Percentiles rank a stretch among this genome's conserved stretches.
Evolutionary conservation across 1,140 invertebrate genomes (phyloP).

Genomic region (Nasonia giraulti): DNA sequence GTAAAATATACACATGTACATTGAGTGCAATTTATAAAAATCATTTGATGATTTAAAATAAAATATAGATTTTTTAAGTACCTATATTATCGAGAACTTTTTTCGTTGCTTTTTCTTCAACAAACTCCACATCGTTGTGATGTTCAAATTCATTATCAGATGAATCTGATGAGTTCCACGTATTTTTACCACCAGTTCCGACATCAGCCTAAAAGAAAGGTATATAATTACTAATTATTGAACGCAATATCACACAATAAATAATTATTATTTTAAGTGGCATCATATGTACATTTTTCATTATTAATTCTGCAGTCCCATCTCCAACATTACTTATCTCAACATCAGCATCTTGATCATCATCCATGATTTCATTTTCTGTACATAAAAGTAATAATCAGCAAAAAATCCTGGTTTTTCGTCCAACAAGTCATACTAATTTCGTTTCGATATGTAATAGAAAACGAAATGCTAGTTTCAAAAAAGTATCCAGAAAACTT

Average conservation of each 20-base stretch:
- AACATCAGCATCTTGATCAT: constrained; percentile 50
- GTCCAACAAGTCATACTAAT: not conserved
- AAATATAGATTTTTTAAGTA: constrained; percentile 56
- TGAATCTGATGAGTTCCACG: constrained; percentile 69
- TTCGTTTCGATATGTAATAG: not conserved
- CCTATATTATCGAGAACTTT: constrained; percentile 67
- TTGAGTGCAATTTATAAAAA: constrained; percentile 53
- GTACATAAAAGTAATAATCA: constrained; percentile 16
- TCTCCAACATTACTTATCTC: constrained; percentile 60
- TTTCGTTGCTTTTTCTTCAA: constrained; percentile 60
- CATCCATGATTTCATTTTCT: constrained; percentile 53
- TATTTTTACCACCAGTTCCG: constrained; percentile 66
- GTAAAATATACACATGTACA: constrained; percentile 58
- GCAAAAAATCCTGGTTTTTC: not conserved
- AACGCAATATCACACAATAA: not conserved
- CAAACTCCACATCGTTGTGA: constrained; percentile 64
- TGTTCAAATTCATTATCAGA: constrained; percentile 64
- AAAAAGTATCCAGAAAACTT: constrained; percentile 5
- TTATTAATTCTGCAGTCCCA: constrained; percentile 64
- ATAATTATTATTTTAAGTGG: not conserved
- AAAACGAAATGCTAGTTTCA: not conserved
- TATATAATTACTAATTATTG: not conserved
- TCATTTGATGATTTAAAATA: constrained; percentile 41
- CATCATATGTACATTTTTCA: constrained; percentile 29
- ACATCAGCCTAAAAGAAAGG: constrained; percentile 53